Evolutionary conservation across 2,888 invertebrate species (phyloP).

Genomic region (Pterobdella sp.): DNA sequence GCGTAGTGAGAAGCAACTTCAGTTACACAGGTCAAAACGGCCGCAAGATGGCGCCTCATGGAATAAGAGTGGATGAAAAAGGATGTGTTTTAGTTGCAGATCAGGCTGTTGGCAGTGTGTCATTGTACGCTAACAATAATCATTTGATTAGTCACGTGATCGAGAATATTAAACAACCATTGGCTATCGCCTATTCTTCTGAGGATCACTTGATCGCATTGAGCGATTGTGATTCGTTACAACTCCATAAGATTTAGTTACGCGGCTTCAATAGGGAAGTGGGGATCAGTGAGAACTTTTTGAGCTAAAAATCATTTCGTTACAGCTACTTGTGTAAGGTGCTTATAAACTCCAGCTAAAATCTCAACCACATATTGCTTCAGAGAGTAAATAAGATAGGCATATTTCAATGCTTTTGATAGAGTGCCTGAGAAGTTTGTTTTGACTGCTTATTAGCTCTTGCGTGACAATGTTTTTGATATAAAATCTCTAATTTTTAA

Average conservation of each 20-base stretch:
- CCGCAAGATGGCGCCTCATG: not conserved
- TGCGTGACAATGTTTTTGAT: too few relatives aligned
- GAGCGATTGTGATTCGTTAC: not conserved
- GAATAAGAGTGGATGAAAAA: not conserved
- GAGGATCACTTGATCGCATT: not conserved
- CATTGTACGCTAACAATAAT: not conserved
- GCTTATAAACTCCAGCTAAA: too few relatives aligned
- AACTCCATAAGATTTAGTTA: not conserved
- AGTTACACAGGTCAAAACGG: not conserved
- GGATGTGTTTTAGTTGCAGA: not conserved
- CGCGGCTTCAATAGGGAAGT: not conserved
- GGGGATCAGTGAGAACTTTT: not conserved
- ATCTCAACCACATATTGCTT: too few relatives aligned
- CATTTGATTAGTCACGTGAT: not conserved
- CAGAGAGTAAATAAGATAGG: too few relatives aligned
- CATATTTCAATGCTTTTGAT: too few relatives aligned
- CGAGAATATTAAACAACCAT: not conserved
- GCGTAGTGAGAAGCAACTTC: not conserved
- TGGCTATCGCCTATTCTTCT: conserved; percentile 3
- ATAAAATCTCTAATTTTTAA: too few relatives aligned
- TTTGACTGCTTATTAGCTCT: too few relatives aligned
- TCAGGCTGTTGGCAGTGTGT: not conserved
- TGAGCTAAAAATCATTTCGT: not conserved
- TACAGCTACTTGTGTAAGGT: too few relatives aligned
- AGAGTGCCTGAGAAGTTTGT: too few relatives aligned